Evolutionary conservation across 2,113 vertebrate species (phyloP), one percentile per base, ranked within the genome.

Genomic region (Copsychus sechellarum): DNA sequence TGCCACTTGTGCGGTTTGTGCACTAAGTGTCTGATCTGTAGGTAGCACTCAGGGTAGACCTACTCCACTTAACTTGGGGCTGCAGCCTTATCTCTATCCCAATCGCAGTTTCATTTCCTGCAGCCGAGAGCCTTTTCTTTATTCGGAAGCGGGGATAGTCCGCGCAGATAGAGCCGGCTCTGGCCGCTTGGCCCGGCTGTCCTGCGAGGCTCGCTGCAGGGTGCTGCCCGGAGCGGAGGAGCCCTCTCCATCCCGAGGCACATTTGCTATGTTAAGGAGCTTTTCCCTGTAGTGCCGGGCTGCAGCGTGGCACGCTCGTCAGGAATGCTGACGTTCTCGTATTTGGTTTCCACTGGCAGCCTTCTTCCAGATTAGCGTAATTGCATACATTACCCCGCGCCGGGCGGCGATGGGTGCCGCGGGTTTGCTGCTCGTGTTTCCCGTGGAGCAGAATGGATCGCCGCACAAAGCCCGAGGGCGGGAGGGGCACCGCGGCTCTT

Each of bases 331-430:
- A 89, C 36, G 31, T 56, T 93, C 88, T 48, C 4, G 71, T 90
- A 71, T 95, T 97, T 79, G 96, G 58, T 95, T 97, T 97, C 92
- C 95, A 70, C 64, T 88, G 88, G 92, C 65, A 92, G 66, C 71
- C 66, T 89, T 94, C 84, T 87, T 88, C 31, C 88, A 76, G 92
- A 85, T 87, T 61, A 91, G 88, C 12, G 86, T 84, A 88, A 43
- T 88, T 95, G 72, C 93, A 69, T 70, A 26, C 42, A 65, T 82
- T 91, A 76, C 51, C 23, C 33, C 28, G 92, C 2, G 13, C 91
- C 23, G 77, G 79, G 65, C 64, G 60, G 77, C 34, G 82, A 24
- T 25, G 56, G 57, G 21, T 20, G 86, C 78, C 15, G 26, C 56
- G 60, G 28, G 77, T 92, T 84, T 21, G 47, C 76, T 43, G 14